phyloP scores from a whole-genome alignment of 2,888 invertebrate genomes.

The Helicoverpa assulta region DNA sequence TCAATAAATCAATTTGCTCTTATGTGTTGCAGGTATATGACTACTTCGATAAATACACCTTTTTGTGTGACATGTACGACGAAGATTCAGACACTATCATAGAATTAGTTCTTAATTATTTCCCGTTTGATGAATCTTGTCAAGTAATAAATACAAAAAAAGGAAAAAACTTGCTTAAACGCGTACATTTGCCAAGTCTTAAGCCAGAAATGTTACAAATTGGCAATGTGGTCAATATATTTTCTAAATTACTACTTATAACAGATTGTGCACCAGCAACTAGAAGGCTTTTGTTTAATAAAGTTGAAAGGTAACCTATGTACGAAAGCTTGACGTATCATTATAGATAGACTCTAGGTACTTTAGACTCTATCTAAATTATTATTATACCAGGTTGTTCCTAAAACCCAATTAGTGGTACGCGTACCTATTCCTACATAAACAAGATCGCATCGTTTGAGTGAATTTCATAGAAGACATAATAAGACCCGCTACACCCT shows the following conservation, averaged over 20 bases:
- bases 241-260: slow-evolving; percentile 93
- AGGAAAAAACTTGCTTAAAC: slow-evolving; percentile 91
- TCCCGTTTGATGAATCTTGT: slow-evolving; percentile 93
- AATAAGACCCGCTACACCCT: too few relatives aligned
- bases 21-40: slow-evolving; percentile 80
- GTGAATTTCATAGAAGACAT: too few relatives aligned
- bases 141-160: slow-evolving; percentile 93
- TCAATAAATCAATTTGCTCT: neutral
- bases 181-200: slow-evolving; percentile 92
- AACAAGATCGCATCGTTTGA: too few relatives aligned
- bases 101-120: slow-evolving; percentile 93
- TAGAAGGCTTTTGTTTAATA: slow-evolving; percentile 89
- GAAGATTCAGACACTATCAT: slow-evolving; percentile 92
- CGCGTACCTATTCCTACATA: too few relatives aligned
- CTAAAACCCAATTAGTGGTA: too few relatives aligned
- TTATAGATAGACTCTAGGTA: too few relatives aligned
- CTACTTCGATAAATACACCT: slow-evolving; percentile 90
- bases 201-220: slow-evolving; percentile 92
- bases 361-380: too few relatives aligned
- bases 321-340: neutral
- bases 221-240: slow-evolving; percentile 93
- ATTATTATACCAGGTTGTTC: too few relatives aligned
- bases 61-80: slow-evolving; percentile 96
- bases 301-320: slow-evolving; percentile 90
- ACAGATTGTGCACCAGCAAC: slow-evolving; percentile 93